Evolutionary conservation across 1,140 invertebrate species (phyloP).

Genomic region (Agraylea sexmaculata): DNA sequence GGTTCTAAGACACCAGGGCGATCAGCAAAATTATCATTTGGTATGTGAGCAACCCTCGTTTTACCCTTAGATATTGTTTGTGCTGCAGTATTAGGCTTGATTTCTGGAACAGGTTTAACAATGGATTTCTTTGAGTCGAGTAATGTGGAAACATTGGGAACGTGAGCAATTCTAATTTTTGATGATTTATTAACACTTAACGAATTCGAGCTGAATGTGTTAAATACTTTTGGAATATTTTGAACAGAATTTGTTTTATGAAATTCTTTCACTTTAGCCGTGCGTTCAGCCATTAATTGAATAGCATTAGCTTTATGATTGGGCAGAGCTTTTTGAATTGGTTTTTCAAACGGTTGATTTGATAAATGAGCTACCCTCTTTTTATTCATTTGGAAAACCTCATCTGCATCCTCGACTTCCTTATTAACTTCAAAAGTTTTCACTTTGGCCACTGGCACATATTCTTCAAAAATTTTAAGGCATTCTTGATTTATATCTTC

Average conservation of each 20-base stretch:
- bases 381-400: constrained; percentile 29
- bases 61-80: constrained; percentile 56
- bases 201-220: neutral
- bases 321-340: constrained; percentile 19
- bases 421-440: constrained; percentile 20
- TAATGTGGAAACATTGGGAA: constrained; percentile 38
- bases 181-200: constrained; percentile 11
- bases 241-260: constrained; percentile 24
- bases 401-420: constrained; percentile 25
- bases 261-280: constrained; percentile 35
- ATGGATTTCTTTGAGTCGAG: constrained; percentile 35
- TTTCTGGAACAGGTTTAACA: constrained; percentile 20
- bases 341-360: constrained; percentile 12
- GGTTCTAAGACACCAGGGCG: constrained; percentile 49
- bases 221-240: constrained; percentile 4
- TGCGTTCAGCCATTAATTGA: constrained; percentile 33
- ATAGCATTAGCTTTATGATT: constrained; percentile 35
- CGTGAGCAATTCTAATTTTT: constrained; percentile 40
- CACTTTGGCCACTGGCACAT: constrained; percentile 27
- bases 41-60: constrained; percentile 54
- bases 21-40: constrained; percentile 39
- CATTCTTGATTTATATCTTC: constrained; percentile 35
- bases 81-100: constrained; percentile 43
- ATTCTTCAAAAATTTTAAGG: constrained; percentile 41
- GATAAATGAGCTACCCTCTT: constrained; percentile 34